A percentile compares a stretch with the other conserved stretches of the same genome.
phyloP scores from a whole-genome alignment of 2,888 invertebrate genomes.

The Ornithoptera priamus region DNA sequence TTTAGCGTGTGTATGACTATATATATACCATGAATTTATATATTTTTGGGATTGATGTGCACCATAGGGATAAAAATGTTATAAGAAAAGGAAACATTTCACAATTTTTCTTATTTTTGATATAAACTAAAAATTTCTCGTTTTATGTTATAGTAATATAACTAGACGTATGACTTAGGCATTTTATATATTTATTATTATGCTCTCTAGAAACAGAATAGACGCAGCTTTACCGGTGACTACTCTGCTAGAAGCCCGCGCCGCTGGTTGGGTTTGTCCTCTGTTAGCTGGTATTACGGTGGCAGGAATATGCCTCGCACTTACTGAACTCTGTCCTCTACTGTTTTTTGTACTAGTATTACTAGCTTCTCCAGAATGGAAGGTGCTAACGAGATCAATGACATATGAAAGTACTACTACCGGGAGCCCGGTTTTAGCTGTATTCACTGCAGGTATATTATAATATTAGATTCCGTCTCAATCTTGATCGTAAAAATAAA shows the following conservation, averaged over 20 bases:
- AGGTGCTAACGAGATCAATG: constrained; percentile 81
- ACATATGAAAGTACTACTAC: constrained; percentile 81
- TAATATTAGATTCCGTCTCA: not conserved
- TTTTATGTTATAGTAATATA: too few species aligned
- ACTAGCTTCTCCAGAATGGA: constrained; percentile 82
- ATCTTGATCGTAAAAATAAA: too few species aligned
- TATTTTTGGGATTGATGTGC: too few species aligned
- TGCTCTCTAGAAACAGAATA: constrained; percentile 67
- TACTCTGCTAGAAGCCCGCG: constrained; percentile 79
- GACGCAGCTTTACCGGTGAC: constrained; percentile 81
- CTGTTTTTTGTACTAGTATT: constrained; percentile 77
- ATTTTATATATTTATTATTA: not conserved
- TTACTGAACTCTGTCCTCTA: constrained; percentile 81
- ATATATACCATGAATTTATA: too few species aligned
- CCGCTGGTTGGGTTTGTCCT: constrained; percentile 81
- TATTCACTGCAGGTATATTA: constrained; percentile 79
- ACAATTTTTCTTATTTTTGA: too few species aligned
- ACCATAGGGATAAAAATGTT: too few species aligned
- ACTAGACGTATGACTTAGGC: too few species aligned
- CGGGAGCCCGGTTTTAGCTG: constrained; percentile 82
- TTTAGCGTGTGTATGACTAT: too few species aligned
- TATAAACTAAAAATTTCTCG: too few species aligned
- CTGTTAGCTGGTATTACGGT: constrained; percentile 81
- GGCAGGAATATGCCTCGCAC: constrained; percentile 79
- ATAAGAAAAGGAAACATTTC: too few species aligned